A percentile compares a stretch with the other conserved stretches of the same genome.
phyloP scores from a whole-genome alignment of 2,888 invertebrate species.

The Oscheius sp. region DNA sequence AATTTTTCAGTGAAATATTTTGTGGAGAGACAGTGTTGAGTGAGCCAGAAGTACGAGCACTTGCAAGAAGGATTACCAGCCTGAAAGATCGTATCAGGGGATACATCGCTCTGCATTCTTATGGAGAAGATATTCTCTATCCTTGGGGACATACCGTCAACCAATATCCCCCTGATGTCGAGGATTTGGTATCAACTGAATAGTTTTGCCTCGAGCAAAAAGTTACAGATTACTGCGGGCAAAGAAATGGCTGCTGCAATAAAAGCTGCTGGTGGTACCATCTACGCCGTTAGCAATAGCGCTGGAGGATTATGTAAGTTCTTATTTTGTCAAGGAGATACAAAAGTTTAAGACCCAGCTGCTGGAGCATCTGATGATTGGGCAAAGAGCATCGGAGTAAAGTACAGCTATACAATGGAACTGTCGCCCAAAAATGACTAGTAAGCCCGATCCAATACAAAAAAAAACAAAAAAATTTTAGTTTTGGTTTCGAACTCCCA shows the following conservation, averaged over 20 bases:
- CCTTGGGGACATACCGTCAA: constrained; percentile 65
- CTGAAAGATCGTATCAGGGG: constrained; percentile 55
- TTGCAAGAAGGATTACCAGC: constrained; percentile 55
- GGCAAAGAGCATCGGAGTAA: constrained; percentile 66
- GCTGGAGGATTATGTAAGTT: constrained; percentile 66
- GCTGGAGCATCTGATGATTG: constrained; percentile 69
- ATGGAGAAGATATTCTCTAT: constrained; percentile 65
- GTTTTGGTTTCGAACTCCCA: constrained; percentile 58
- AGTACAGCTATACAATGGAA: constrained; percentile 69
- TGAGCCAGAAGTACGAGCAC: constrained; percentile 60
- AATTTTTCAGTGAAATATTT: constrained; percentile 51
- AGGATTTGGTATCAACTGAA: constrained; percentile 61
- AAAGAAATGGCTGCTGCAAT: constrained; percentile 58
- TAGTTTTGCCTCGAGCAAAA: too few species aligned
- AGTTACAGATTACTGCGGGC: constrained; percentile 30
- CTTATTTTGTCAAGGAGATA: background rate
- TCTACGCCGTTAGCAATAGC: constrained; percentile 59
- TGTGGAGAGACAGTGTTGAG: constrained; percentile 57
- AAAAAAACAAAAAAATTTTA: constrained; percentile 22
- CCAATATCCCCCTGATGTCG: constrained; percentile 60
- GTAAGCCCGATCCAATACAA: constrained; percentile 19
- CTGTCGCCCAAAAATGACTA: constrained; percentile 53
- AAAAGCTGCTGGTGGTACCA: constrained; percentile 54
- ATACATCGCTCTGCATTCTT: constrained; percentile 66
- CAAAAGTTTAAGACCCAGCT: constrained; percentile 55